phyloP scores from a whole-genome alignment of 1,140 invertebrate species.

The Tetragnatha versicolor region DNA sequence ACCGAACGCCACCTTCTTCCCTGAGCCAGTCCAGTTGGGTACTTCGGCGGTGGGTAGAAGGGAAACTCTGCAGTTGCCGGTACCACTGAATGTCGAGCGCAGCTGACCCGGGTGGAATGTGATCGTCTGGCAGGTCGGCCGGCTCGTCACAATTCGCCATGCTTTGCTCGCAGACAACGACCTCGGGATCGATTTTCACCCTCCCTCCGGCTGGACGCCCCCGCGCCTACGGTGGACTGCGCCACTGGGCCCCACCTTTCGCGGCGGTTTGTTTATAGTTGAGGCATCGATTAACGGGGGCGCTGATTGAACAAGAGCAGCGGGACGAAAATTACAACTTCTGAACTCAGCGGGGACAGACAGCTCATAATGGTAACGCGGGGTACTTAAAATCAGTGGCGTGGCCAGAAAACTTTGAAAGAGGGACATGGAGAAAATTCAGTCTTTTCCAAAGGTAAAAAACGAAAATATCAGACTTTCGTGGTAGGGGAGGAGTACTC shows the following conservation, averaged over 20 bases:
- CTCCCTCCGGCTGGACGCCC: slow-evolving; percentile 23
- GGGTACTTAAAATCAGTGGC: too few species aligned
- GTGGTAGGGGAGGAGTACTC: too few species aligned
- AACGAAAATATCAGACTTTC: too few species aligned
- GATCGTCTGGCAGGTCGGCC: background rate
- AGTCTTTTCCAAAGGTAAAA: too few species aligned
- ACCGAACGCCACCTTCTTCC: slow-evolving; percentile 2
- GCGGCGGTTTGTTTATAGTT: too few species aligned
- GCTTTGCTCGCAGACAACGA: slow-evolving; percentile 35
- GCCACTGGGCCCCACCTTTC: slow-evolving; percentile 34
- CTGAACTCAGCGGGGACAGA: too few species aligned
- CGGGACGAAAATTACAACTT: too few species aligned
- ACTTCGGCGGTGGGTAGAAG: background rate
- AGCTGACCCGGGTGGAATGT: slow-evolving; percentile 1
- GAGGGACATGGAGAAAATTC: too few species aligned
- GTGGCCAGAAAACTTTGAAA: too few species aligned
- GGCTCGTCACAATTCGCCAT: slow-evolving; percentile 31
- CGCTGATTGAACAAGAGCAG: too few species aligned
- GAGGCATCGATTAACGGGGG: too few species aligned
- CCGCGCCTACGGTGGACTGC: slow-evolving; percentile 21
- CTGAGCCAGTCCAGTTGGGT: slow-evolving; percentile 30
- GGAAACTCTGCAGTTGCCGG: slow-evolving; percentile 34
- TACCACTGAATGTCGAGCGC: slow-evolving; percentile 43
- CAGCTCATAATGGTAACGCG: too few species aligned
- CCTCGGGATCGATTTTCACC: slow-evolving; percentile 39